These are phyloP conservation scores for Nixonia krombeini DNA, from an alignment of 1,140 invertebrate species.

Conservation along the genomic window DNA sequence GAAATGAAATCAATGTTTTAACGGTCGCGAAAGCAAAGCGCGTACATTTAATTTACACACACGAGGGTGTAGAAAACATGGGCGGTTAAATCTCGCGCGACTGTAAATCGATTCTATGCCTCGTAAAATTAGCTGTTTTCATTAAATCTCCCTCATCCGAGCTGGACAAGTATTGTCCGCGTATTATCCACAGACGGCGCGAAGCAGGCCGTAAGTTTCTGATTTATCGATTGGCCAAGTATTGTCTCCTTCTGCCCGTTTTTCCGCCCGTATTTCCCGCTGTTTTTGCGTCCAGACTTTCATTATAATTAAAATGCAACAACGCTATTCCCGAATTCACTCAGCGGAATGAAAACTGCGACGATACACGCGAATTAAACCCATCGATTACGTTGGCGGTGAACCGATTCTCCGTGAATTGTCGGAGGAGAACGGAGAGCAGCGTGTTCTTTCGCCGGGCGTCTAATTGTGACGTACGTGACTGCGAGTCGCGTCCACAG, in stretches of 20 bases:
- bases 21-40: background rate
- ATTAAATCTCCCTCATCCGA: background rate
- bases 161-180: background rate
- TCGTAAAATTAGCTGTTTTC: slow-evolving; percentile 4
- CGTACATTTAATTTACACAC: background rate
- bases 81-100: background rate
- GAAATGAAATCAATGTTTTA: slow-evolving; percentile 1
- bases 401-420: too few relatives aligned
- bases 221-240: background rate
- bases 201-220: background rate
- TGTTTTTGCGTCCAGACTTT: too few relatives aligned
- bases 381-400: background rate
- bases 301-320: background rate
- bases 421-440: background rate
- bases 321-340: slow-evolving; percentile 2
- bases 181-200: background rate
- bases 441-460: background rate
- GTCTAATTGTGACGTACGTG: background rate
- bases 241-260: background rate
- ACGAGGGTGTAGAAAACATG: background rate
- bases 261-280: background rate
- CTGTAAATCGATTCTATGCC: slow-evolving; percentile 1
- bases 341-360: too few relatives aligned
- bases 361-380: background rate
- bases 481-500: background rate